Evolutionary conservation across 2,797 vertebrate genomes (phyloP).

Genomic region (Myiothlypis coronata): DNA sequence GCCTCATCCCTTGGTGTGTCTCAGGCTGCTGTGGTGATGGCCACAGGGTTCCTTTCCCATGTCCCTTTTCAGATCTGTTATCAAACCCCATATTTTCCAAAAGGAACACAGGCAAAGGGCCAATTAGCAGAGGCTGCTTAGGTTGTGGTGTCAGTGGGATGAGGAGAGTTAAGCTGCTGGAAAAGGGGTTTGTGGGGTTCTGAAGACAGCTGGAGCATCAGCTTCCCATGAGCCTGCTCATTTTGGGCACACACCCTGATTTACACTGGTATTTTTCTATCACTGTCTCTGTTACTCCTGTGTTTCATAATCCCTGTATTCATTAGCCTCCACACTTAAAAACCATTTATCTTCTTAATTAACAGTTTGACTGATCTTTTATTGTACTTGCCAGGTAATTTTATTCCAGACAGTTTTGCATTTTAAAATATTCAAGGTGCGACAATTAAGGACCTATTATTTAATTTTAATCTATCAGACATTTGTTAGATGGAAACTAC

Average conservation of each 20-base stretch:
- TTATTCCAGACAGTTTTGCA: neutral
- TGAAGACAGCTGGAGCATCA: neutral
- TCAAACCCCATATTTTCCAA: neutral
- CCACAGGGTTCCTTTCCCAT: neutral
- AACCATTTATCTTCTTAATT: neutral
- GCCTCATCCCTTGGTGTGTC: neutral
- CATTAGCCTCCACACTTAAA: neutral
- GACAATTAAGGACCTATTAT: neutral
- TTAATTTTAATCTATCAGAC: constrained; percentile 10
- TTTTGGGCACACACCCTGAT: neutral
- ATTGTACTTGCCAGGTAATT: constrained; percentile 12
- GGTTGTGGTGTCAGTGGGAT: neutral
- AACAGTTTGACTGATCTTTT: constrained; percentile 30
- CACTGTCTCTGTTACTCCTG: neutral
- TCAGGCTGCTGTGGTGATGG: neutral
- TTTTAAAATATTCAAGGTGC: neutral
- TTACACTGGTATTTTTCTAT: neutral
- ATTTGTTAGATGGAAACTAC: neutral
- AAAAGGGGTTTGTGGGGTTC: neutral
- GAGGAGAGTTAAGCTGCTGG: neutral
- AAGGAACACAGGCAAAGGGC: neutral
- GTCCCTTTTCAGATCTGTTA: neutral
- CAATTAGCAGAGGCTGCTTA: neutral
- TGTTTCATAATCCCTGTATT: neutral
- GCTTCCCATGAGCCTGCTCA: neutral